phyloP scores from a whole-genome alignment of 2,113 vertebrate species.

The Pithys albifrons region DNA sequence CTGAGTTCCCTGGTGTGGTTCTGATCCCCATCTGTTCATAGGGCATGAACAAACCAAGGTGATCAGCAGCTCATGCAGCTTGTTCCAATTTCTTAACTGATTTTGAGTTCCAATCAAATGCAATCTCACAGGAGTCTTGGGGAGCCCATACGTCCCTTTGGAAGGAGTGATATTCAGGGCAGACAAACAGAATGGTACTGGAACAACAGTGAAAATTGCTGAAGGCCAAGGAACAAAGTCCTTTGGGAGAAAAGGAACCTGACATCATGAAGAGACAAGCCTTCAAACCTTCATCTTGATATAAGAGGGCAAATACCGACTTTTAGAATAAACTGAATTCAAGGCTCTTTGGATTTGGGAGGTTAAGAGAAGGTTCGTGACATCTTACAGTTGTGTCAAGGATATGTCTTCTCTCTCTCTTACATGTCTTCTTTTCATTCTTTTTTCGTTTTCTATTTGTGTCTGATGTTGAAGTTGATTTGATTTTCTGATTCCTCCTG shows the following conservation, averaged over 20 bases:
- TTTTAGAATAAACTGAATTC: not conserved
- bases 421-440: accelerated
- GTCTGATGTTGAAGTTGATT: slow-evolving; percentile 14
- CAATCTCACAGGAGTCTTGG: not conserved
- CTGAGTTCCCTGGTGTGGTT: not conserved
- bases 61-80: not conserved
- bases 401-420: not conserved
- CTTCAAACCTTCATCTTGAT: not conserved
- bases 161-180: not conserved
- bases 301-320: not conserved
- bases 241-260: not conserved
- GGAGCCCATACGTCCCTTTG: not conserved
- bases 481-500: slow-evolving; percentile 35
- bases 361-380: not conserved
- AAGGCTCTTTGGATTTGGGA: not conserved
- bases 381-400: not conserved
- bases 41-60: not conserved
- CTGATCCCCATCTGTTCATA: accelerated
- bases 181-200: not conserved
- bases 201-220: not conserved
- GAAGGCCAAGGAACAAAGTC: not conserved
- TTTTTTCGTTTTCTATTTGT: not conserved
- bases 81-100: not conserved
- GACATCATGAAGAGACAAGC: not conserved
- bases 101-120: not conserved